Conservation (phyloP, 1,140 invertebrate species). For the Aporrectodea caliginosa region DNA sequence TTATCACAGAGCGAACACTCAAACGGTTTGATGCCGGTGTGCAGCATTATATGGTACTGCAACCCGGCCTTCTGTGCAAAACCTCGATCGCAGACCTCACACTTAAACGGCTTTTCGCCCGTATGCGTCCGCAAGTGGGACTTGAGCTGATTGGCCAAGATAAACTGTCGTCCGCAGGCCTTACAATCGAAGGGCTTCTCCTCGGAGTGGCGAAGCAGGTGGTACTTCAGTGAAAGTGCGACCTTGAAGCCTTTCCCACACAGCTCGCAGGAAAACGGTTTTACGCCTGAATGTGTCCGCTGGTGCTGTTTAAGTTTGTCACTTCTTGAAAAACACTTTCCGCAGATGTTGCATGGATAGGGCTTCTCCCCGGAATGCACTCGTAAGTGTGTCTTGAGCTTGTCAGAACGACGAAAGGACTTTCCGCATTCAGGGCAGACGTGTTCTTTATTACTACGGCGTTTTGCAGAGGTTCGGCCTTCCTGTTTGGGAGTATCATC, state of each 20-base stretch:
- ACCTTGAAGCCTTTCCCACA: background rate
- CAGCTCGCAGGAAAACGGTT: constrained; percentile 95
- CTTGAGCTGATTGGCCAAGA: constrained; percentile 55
- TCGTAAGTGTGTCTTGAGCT: constrained; percentile 52
- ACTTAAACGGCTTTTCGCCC: constrained; percentile 63
- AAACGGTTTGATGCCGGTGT: constrained; percentile 53
- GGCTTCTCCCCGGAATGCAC: constrained; percentile 38
- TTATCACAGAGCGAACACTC: constrained; percentile 47
- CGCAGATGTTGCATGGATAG: constrained; percentile 61
- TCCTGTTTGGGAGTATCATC: too few relatives aligned
- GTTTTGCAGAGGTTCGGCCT: constrained; percentile 45
- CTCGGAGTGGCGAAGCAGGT: constrained; percentile 88
- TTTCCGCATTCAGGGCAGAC: constrained; percentile 52
- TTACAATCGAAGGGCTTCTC: constrained; percentile 80
- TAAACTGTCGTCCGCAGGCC: constrained; percentile 82
- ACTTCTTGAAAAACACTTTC: constrained; percentile 90
- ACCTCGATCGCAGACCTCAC: constrained; percentile 65
- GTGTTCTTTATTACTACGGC: constrained; percentile 44
- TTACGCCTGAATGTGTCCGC: constrained; percentile 87
- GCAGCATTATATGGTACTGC: constrained; percentile 34
- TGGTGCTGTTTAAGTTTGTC: constrained; percentile 91
- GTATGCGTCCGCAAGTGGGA: constrained; percentile 42
- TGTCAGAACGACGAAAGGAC: constrained; percentile 50
- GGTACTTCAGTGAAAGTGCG: constrained; percentile 70
- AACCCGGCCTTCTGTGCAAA: constrained; percentile 69